Evolutionary conservation across 2,797 vertebrate species (phyloP), one percentile per base, ranked within the genome.

Genomic region (Danio tinwini): DNA sequence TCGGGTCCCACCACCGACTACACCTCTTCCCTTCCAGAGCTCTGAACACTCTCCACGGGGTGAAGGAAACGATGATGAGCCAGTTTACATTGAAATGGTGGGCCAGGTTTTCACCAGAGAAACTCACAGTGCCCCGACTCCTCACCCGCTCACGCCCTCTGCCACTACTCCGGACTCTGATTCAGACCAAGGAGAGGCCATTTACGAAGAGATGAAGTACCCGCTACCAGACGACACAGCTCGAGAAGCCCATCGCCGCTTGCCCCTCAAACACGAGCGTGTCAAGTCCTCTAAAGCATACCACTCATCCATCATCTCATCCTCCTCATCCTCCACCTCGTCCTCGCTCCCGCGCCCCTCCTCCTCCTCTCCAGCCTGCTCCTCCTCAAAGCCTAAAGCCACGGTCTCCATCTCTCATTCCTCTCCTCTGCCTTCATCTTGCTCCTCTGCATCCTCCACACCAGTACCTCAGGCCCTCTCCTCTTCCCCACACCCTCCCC

Each of bases 171-270:
- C 93, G 0, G 96, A 96, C 80, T 96, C 95, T 0, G 96, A 98
- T 89, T 97, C 96, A 0, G 96, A 97, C 81, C 96, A 96, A 89
- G 95, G 95, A 1, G 96, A 97, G 90, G 96, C 96, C 65, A 98
- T 98, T 75, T 98, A 98, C 1, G 96, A 97, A 87, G 96, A 98
- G 90, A 98, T 98, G 96, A 97, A 97, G 84, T 97, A 97, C 84
- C 95, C 96, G 0, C 89, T 92, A 74, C 91, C 93, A 0, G 96
- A 96, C 58, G 92, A 96, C 14, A 10, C 42, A 0, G 56, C 64
- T 78, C 83, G 88, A 2, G 89, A 88, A 40, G 88, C 90, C 64
- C 94, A 93, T 0, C 90, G 90, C 81, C 93, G 92, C 62, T 88
- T 84, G 39, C 91, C 88, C 11, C 59, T 78, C 49, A 94, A 94